Evolutionary conservation across 1,140 invertebrate species (phyloP).

Genomic region (Penaeus vannamei): DNA sequence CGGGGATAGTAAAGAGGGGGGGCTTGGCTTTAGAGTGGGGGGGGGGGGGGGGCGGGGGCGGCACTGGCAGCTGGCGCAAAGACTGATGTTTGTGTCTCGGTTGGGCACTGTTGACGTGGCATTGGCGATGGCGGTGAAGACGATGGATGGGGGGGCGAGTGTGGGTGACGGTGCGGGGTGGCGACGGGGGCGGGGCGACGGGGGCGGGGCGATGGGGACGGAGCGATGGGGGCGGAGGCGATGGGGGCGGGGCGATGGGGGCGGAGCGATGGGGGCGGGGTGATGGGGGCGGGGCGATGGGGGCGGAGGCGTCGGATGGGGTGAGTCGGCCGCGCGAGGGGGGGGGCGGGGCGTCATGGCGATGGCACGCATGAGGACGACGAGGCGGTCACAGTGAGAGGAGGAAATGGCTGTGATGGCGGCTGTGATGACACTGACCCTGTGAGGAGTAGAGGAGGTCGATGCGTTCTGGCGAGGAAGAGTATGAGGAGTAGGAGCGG

Average conservation of each 20-base stretch:
- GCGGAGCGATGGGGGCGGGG: too few species aligned
- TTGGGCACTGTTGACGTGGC: too few species aligned
- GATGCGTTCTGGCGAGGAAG: constrained; percentile 48
- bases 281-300: too few species aligned
- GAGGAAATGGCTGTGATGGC: background rate
- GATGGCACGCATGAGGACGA: too few species aligned
- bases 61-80: background rate
- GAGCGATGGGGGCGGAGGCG: background rate
- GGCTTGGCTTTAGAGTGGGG: too few species aligned
- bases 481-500: constrained; percentile 49
- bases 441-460: constrained; percentile 56
- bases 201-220: background rate
- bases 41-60: background rate
- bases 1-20: too few species aligned
- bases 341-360: too few species aligned
- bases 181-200: background rate
- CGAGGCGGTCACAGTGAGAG: too few species aligned
- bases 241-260: background rate
- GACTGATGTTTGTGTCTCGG: background rate
- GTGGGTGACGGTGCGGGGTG: background rate
- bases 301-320: background rate
- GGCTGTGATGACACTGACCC: constrained; percentile 42
- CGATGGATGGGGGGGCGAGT: too few species aligned
- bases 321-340: background rate
- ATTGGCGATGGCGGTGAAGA: too few species aligned